These are phyloP conservation scores for Morpho helenor DNA, from an alignment of 2,888 invertebrate genomes.

Conservation along the genomic window DNA sequence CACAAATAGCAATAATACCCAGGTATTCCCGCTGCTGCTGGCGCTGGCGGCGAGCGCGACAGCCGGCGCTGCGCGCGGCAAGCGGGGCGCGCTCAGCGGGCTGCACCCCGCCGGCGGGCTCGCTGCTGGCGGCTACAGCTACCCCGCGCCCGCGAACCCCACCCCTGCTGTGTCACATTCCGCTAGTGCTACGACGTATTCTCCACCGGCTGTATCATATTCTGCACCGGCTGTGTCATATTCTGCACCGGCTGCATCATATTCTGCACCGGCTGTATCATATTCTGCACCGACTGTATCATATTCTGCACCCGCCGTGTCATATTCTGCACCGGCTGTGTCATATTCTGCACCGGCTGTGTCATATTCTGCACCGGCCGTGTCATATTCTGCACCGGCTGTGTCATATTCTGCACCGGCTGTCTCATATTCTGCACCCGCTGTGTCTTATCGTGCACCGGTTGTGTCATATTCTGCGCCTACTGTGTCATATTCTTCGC, in stretches of 20 bases:
- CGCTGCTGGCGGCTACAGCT: slow-evolving; percentile 6
- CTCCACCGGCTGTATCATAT: slow-evolving; percentile 1
- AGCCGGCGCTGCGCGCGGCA: slow-evolving; percentile 37
- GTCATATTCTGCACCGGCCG: too few relatives aligned
- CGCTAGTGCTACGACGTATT: too few relatives aligned
- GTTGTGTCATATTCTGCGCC: too few relatives aligned
- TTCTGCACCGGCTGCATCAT: neutral
- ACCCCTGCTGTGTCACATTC: slow-evolving; percentile 13
- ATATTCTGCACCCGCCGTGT: too few relatives aligned
- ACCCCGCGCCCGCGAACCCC: slow-evolving; percentile 16
- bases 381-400: too few relatives aligned
- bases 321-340: too few relatives aligned
- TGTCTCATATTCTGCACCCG: too few relatives aligned
- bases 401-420: too few relatives aligned
- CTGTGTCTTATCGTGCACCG: too few relatives aligned
- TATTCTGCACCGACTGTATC: too few relatives aligned
- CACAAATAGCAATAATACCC: neutral
- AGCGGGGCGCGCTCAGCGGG: slow-evolving; percentile 11
- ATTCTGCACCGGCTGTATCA: slow-evolving; percentile 10
- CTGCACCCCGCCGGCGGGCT: slow-evolving; percentile 27
- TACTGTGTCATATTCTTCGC: too few relatives aligned
- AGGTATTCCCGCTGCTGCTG: slow-evolving; percentile 14
- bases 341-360: too few relatives aligned
- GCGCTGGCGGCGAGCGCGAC: slow-evolving; percentile 35
- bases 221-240: slow-evolving; percentile 7